A percentile compares a stretch with the other conserved stretches of the same genome.
Conservation (phyloP, 92 coral and sea anemone species). For the Phenganax marumi region DNA sequence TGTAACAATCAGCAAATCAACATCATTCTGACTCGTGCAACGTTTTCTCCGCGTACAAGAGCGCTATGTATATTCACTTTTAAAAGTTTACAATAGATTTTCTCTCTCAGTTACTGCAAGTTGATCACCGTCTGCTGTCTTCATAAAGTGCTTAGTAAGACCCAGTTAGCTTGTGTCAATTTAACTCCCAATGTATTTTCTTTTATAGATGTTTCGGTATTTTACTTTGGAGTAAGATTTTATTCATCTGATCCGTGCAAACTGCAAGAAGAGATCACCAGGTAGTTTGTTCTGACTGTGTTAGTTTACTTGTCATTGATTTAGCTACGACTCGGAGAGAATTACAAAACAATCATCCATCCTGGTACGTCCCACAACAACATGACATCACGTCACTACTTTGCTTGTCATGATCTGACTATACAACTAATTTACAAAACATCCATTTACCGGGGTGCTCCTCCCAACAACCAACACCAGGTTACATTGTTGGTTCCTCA, state of each 20-base stretch:
- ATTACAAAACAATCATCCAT: too few species aligned
- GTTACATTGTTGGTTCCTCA: too few species aligned
- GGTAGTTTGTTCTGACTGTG: constrained; percentile 52
- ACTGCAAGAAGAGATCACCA: constrained; percentile 84
- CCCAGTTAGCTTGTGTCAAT: background rate
- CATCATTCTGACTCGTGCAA: too few species aligned
- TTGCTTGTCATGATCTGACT: background rate
- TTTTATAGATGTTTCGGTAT: constrained; percentile 39
- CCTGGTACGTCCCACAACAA: too few species aligned
- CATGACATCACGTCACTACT: background rate
- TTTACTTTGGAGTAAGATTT: constrained; percentile 91
- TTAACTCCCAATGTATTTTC: background rate
- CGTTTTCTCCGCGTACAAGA: too few species aligned
- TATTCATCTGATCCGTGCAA: constrained; percentile 94
- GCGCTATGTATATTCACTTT: too few species aligned
- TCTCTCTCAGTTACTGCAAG: background rate
- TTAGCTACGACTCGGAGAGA: background rate
- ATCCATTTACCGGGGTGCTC: too few species aligned
- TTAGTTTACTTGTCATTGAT: too few species aligned
- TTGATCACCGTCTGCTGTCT: too few species aligned
- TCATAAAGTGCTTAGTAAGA: background rate
- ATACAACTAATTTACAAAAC: background rate
- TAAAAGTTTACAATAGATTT: background rate
- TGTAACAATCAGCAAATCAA: too few species aligned
- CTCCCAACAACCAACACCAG: too few species aligned